phyloP scores from a whole-genome alignment of 1,140 invertebrate species.

The Drosophila pruinosa region DNA sequence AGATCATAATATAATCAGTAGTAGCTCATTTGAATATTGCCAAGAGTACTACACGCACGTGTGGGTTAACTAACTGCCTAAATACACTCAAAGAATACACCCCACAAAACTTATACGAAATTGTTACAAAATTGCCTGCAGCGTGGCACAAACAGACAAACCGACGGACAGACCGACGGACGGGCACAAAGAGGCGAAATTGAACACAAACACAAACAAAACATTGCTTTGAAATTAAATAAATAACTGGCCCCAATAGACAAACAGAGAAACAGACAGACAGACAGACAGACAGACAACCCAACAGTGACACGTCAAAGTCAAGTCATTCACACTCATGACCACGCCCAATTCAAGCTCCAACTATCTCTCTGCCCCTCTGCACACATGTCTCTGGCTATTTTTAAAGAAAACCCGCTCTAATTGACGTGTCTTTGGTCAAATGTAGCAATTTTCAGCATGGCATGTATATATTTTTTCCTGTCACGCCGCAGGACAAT shows the following conservation, averaged over 20 bases:
- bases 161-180: background rate
- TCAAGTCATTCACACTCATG: slow-evolving; percentile 52
- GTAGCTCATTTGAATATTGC: background rate
- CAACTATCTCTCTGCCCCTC: background rate
- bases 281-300: background rate
- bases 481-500: slow-evolving; percentile 49
- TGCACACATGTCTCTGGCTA: background rate
- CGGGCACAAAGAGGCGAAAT: slow-evolving; percentile 13
- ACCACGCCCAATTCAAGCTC: slow-evolving; percentile 29
- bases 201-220: slow-evolving; percentile 39
- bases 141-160: slow-evolving; percentile 29
- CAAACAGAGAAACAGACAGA: background rate
- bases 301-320: slow-evolving; percentile 44
- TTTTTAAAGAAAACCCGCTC: slow-evolving; percentile 39
- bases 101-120: slow-evolving; percentile 33
- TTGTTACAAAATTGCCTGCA: slow-evolving; percentile 39
- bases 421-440: slow-evolving; percentile 73
- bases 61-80: slow-evolving; percentile 39
- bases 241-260: slow-evolving; percentile 47
- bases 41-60: background rate
- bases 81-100: slow-evolving; percentile 11
- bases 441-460: slow-evolving; percentile 57
- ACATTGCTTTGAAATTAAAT: slow-evolving; percentile 72
- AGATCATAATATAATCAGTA: background rate
- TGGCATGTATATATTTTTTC: slow-evolving; percentile 39